Percentiles rank a stretch among this genome's conserved stretches.
Conservation (phyloP, 2,888 invertebrate genomes). For the Schizaphis graminum region DNA sequence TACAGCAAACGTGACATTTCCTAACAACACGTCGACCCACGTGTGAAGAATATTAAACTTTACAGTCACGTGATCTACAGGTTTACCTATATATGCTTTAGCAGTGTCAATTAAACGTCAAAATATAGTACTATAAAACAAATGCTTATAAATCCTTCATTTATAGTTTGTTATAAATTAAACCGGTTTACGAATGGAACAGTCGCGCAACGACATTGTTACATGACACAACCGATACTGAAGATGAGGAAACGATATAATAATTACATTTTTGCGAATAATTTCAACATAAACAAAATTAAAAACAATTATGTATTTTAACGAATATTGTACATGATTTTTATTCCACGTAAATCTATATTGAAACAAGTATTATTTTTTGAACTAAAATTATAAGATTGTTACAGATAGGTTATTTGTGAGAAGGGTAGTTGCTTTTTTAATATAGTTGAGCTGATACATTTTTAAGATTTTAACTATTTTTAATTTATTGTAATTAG, state of each 20-base stretch:
- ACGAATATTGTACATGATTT: background rate
- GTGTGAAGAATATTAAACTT: slow-evolving; percentile 2
- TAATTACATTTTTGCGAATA: background rate
- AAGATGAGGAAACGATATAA: background rate
- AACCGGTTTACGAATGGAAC: background rate
- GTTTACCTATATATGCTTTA: background rate
- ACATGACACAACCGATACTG: background rate
- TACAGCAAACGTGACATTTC: background rate
- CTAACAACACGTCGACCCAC: background rate
- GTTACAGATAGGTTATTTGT: background rate
- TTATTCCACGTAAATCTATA: background rate
- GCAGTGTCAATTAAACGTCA: background rate
- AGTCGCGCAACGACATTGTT: background rate
- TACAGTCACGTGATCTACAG: background rate
- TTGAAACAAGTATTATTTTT: background rate
- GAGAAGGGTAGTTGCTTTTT: background rate
- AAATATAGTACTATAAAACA: background rate
- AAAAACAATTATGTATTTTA: background rate
- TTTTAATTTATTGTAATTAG: background rate
- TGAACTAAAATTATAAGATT: background rate
- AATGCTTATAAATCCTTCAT: background rate
- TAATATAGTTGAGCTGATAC: background rate
- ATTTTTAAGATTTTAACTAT: background rate
- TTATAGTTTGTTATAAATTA: background rate
- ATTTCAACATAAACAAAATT: background rate